A percentile compares a stretch with the other conserved stretches of the same genome.
phyloP scores from a whole-genome alignment of 2,797 vertebrate genomes.

The Anguilla marmorata region DNA sequence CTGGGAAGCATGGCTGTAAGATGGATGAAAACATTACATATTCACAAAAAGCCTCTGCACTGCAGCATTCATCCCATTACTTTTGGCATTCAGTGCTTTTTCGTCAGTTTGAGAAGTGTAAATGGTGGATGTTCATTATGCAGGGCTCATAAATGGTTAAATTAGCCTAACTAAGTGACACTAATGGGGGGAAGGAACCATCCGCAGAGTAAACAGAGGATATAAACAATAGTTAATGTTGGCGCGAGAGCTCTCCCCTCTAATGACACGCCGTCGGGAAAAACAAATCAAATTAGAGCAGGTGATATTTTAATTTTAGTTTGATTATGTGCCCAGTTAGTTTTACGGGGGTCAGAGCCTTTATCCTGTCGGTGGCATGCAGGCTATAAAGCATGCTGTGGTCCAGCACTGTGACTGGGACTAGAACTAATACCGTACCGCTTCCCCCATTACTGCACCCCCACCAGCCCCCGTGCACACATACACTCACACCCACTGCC shows the following conservation, averaged over 20 bases:
- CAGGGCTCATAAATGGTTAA: constrained; percentile 28
- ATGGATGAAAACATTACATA: constrained; percentile 20
- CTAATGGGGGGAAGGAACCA: constrained; percentile 39
- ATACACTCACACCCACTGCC: neutral
- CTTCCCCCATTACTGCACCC: neutral
- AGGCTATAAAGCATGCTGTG: neutral
- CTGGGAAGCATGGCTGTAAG: neutral
- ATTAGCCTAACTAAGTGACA: constrained; percentile 26
- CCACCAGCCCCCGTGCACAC: neutral
- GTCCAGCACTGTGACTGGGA: neutral
- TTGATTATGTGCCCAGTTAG: constrained; percentile 45
- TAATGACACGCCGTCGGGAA: constrained; percentile 35
- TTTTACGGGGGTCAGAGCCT: constrained; percentile 29
- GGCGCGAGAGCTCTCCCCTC: constrained; percentile 28
- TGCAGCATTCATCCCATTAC: constrained; percentile 8
- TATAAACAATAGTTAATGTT: constrained; percentile 51
- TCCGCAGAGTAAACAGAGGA: constrained; percentile 26
- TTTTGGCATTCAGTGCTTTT: neutral
- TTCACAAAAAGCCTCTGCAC: neutral
- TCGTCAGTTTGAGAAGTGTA: neutral
- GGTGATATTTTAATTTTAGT: neutral
- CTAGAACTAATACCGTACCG: neutral
- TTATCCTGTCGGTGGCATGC: neutral
- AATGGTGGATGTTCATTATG: constrained; percentile 37
- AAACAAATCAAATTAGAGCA: constrained; percentile 42